Evolutionary conservation across 2,797 vertebrate genomes (phyloP).

Genomic region (Anas flavirostris): DNA sequence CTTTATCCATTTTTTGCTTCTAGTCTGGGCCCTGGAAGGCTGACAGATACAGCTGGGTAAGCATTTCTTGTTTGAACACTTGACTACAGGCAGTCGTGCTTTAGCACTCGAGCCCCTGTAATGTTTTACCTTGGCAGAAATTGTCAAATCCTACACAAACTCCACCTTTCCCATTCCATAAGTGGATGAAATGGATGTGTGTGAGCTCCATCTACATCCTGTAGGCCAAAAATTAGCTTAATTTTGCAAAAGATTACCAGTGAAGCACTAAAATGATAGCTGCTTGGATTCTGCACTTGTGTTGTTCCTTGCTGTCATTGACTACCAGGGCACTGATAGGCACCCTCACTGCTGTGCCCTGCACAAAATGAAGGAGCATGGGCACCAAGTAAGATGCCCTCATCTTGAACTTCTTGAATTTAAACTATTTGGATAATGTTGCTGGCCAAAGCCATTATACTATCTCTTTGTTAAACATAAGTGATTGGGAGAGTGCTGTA

Average conservation of each 20-base stretch:
- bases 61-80: background rate
- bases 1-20: constrained; percentile 61
- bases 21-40: background rate
- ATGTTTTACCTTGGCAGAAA: background rate
- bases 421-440: background rate
- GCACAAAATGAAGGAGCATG: background rate
- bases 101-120: background rate
- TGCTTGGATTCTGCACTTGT: background rate
- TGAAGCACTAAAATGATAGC: background rate
- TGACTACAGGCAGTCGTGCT: background rate
- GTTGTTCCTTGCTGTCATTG: background rate
- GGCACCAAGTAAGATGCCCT: background rate
- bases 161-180: background rate
- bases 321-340: background rate
- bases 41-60: background rate
- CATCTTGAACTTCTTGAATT: background rate
- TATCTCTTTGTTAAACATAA: background rate
- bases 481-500: background rate
- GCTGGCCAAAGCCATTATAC: background rate
- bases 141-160: background rate
- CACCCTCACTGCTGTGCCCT: background rate
- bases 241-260: background rate
- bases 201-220: background rate
- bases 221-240: background rate
- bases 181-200: background rate